These are phyloP conservation scores for Dromococcyx pavoninus DNA, from an alignment of 2,797 vertebrate genomes.

Conservation along the genomic window DNA sequence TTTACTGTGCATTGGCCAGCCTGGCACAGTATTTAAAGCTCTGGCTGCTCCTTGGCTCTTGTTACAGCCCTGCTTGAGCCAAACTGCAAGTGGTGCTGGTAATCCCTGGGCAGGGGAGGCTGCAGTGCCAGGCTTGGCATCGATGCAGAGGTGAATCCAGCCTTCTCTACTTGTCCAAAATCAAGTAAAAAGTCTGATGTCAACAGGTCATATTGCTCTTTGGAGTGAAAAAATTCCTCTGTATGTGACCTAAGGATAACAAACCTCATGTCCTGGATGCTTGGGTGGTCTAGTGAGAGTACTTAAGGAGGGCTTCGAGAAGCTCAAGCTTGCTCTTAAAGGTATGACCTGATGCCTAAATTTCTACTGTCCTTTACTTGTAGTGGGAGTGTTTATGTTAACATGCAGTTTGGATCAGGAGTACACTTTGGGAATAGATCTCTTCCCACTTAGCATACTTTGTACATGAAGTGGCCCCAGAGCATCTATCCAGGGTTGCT, in stretches of 20 bases:
- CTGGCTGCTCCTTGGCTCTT: neutral
- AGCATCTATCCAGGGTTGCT: no score
- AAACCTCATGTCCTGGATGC: neutral
- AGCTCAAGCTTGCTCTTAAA: neutral
- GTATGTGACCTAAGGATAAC: neutral
- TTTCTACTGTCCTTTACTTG: neutral
- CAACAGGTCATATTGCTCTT: neutral
- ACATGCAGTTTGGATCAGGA: neutral
- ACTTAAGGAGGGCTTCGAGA: neutral
- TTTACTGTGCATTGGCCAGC: neutral
- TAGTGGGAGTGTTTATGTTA: neutral
- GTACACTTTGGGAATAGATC: neutral
- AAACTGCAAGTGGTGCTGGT: neutral
- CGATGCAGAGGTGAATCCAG: neutral
- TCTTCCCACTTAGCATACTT: neutral
- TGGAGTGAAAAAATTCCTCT: neutral
- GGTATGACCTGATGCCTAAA: neutral
- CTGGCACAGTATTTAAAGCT: neutral
- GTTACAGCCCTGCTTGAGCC: neutral
- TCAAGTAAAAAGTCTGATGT: neutral
- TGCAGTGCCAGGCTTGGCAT: neutral
- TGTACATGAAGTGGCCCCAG: fast-evolving
- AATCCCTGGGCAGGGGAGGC: neutral
- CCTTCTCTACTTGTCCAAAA: neutral
- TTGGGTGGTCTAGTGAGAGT: neutral